Evolutionary conservation across 1,140 invertebrate genomes (phyloP).

Genomic region (Batillaria attramentaria): DNA sequence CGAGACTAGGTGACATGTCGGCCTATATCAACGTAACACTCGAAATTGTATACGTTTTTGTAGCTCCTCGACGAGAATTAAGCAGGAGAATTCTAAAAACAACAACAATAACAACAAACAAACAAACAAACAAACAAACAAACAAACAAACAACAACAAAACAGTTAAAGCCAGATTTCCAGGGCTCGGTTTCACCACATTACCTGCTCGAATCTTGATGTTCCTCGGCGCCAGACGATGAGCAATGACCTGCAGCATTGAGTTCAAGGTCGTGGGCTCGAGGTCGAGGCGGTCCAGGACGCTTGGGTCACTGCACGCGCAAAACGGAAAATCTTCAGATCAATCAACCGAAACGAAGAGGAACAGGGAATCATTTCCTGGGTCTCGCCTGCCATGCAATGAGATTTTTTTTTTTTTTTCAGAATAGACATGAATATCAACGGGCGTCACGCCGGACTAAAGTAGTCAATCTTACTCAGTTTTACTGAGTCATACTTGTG

Average conservation of each 20-base stretch:
- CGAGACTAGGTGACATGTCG: neutral
- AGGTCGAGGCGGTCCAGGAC: conserved; percentile 15
- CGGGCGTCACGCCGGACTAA: neutral
- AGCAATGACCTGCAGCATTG: conserved; percentile 1
- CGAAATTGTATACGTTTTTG: neutral
- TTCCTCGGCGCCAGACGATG: conserved; percentile 1
- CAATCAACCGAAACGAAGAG: neutral
- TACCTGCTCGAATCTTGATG: conserved; percentile 13
- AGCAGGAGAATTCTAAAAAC: neutral
- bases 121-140: neutral
- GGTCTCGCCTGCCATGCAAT: no score
- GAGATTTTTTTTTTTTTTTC: neutral
- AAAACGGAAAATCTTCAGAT: neutral
- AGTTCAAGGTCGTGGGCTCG: neutral
- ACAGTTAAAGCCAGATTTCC: neutral
- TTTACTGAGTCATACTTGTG: neutral
- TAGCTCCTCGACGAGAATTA: neutral
- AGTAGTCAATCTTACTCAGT: neutral
- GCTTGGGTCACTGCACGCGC: conserved; percentile 9
- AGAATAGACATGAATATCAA: neutral
- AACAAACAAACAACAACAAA: neutral
- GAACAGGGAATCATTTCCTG: neutral
- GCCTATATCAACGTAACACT: no score
- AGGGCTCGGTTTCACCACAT: neutral
- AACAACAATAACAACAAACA: neutral